Base-by-base conservation (phyloP, 2,797 vertebrate species). In the Scleropages formosus region DNA sequence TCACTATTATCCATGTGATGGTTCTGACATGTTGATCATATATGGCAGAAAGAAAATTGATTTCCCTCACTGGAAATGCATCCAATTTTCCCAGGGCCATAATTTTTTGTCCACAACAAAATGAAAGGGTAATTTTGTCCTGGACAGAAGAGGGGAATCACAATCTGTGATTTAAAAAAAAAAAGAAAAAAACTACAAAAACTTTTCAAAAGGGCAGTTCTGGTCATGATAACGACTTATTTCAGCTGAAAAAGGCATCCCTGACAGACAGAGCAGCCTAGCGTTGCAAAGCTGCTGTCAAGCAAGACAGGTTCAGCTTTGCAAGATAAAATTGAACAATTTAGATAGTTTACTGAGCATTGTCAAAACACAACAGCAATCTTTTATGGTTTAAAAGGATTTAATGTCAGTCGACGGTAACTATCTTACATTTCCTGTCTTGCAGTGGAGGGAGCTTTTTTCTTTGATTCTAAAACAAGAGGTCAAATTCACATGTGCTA, bases 21-120 rank as follows among this genome's bases (percentile, higher is more conserved):
- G 87, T 88, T 92, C 85, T 93, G 93, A 94, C 93, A 94, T 92
- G 92, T 94, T 94, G 93, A 94, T 94, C 93, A 94, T 92, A 94
- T 90, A 88, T 86, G 86, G 90, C 92, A 93, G 93, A 92, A 92
- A 95, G 95, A 97, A 95, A 95, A 97, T 98, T 98, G 96, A 98
- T 98, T 96, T 95, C 93, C 90, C 88, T 93, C 92, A 89, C 90
- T 92, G 95, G 94, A 96, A 96, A 96, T 92, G 94, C 94, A 95
- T 92, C 94, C 96, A 98, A 98, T 98, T 96, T 97, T 96, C 93
- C 89, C 90, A 89, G 92, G 90, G 90, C 95, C 95, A 94, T 97
- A 97, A 99, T 98, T 98, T 96, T 95, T 96, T 93, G 93, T 95
- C 91, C 94, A 95, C 95, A 97, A 97, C 95, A 98, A 97, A 98